phyloP scores from a whole-genome alignment of 2,888 invertebrate genomes.

The Ischnura elegans region DNA sequence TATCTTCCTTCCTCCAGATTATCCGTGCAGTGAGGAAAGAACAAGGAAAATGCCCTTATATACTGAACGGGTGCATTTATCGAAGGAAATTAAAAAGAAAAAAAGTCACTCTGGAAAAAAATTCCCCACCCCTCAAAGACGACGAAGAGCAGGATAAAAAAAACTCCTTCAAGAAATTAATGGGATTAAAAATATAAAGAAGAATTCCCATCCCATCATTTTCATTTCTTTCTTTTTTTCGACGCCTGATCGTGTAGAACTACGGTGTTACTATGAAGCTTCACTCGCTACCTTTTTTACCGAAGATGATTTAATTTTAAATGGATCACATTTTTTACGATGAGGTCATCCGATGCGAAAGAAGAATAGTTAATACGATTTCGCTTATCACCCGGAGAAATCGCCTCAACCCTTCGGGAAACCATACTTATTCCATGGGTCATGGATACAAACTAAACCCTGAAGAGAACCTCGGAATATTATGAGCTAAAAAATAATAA shows the following conservation, averaged over 20 bases:
- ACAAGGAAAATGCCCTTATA: background rate
- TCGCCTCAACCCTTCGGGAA: background rate
- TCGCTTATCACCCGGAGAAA: background rate
- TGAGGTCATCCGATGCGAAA: background rate
- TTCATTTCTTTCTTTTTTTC: background rate
- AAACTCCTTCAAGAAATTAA: background rate
- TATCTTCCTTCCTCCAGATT: slow-evolving; percentile 26
- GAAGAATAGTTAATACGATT: slow-evolving; percentile 21
- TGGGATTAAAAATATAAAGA: background rate
- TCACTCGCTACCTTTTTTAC: background rate
- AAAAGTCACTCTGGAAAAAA: background rate
- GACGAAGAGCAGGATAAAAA: background rate
- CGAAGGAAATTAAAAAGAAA: background rate
- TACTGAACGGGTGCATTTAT: background rate
- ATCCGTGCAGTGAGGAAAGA: background rate
- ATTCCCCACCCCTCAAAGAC: background rate
- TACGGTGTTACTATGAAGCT: background rate
- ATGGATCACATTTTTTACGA: slow-evolving; percentile 1
- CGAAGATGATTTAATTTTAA: background rate
- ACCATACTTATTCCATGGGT: background rate
- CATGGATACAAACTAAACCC: background rate
- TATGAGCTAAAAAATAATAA: background rate
- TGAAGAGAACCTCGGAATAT: background rate
- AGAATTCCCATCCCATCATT: background rate
- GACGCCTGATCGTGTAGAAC: background rate